These are phyloP conservation scores for Criorhina ranunculi DNA, from an alignment of 2,888 invertebrate genomes.

Conservation along the genomic window DNA sequence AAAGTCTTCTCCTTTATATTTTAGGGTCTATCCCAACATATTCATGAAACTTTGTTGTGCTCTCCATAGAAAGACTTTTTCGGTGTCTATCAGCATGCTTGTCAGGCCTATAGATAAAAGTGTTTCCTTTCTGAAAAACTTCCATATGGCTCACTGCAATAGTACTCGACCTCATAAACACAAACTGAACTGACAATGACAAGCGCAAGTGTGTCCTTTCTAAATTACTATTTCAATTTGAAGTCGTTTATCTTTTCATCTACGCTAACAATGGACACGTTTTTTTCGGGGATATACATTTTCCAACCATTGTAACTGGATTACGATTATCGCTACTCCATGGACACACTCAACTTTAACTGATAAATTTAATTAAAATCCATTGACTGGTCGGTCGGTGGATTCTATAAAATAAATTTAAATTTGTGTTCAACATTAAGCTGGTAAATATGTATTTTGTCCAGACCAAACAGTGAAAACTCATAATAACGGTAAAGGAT, in stretches of 20 bases:
- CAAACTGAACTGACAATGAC: neutral
- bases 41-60: too few relatives aligned
- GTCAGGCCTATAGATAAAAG: too few relatives aligned
- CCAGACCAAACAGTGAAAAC: conserved; percentile 20
- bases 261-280: neutral
- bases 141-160: too few relatives aligned
- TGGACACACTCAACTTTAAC: conserved; percentile 30
- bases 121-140: too few relatives aligned
- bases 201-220: neutral
- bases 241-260: neutral
- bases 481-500: conserved; percentile 68
- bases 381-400: conserved; percentile 2
- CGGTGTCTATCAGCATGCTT: too few relatives aligned
- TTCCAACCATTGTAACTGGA: neutral
- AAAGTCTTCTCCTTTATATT: too few relatives aligned
- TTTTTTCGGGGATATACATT: neutral
- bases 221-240: neutral
- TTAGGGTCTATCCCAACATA: too few relatives aligned
- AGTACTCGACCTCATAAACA: too few relatives aligned
- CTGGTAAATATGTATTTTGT: conserved; percentile 40
- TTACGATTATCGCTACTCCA: neutral
- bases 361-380: conserved; percentile 65
- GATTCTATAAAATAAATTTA: conserved; percentile 47
- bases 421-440: conserved; percentile 40
- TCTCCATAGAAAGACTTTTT: too few relatives aligned